Base-by-base conservation (phyloP, 2,113 vertebrate genomes). In the Illadopsis cleaveri region DNA sequence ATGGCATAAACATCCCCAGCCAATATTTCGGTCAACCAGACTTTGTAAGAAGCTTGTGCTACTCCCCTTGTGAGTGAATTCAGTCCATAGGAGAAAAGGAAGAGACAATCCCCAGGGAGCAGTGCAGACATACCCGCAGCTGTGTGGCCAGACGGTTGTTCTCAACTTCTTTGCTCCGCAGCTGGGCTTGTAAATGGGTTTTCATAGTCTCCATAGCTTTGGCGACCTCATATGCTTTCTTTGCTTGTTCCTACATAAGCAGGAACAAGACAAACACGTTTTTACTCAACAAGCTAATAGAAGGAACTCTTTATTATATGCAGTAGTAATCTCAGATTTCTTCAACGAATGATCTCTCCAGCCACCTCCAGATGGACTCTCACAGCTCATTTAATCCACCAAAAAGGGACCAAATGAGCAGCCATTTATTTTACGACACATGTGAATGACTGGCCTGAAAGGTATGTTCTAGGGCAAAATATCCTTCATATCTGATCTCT, bases 131-230 rank as follows among this genome's bases (percentile, higher is more conserved):
- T 95, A 99, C 99, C 98, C 98, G 98, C 35, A 99, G 98, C 95
- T 99, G 98, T 28, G 98, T 86, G 4, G 81, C 65, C 9, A 99
- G 97, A 4, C 98, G 98, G 96, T 98, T 98, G 92, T 99, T 99
- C 65, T 99, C 99, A 1, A 98, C 98, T 61, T 99, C 99, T 89
- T 98, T 99, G 89, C 79, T 98, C 35, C 98, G 98, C 47, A 99
- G 92, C 92, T 99, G 99, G 1, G 97, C 98, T 93, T 99, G 99
- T 53, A 99, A 96, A 86, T 98, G 99, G 51, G 98, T 98, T 84
- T 98, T 97, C 85, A 99, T 98, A 4, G 98, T 93, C 85, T 99
- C 99, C 98, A 99, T 94, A 16, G 97, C 98, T 68, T 98, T 99
- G 30, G 98, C 98, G 19, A 98, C 96, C 27, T 99, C 98, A 1